Evolutionary conservation across 2,797 vertebrate species (phyloP).

Genomic region (Brachymystax lenok): DNA sequence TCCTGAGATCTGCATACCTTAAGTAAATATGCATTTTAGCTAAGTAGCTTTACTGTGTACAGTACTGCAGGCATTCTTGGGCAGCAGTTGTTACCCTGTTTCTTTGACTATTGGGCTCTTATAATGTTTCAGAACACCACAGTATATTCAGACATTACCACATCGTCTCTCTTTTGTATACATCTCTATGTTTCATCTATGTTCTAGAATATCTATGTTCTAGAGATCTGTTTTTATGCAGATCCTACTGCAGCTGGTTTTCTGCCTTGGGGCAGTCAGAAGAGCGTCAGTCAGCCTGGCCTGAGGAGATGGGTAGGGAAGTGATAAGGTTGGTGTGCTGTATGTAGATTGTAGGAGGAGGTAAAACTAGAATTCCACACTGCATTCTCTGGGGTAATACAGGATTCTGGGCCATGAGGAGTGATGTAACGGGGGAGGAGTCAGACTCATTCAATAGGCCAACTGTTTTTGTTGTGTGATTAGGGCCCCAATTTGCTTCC

Average conservation of each 20-base stretch:
- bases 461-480: conserved; percentile 74
- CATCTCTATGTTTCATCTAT: not conserved
- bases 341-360: conserved; percentile 14
- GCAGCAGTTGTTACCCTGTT: not conserved
- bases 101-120: not conserved
- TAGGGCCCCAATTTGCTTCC: conserved; percentile 68
- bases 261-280: not conserved
- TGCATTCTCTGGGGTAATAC: conserved; percentile 54
- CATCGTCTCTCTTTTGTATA: not conserved
- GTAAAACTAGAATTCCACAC: conserved; percentile 30
- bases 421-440: conserved; percentile 74
- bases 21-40: not conserved
- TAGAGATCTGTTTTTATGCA: conserved; percentile 16
- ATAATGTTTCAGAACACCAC: not conserved
- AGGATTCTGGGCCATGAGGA: conserved; percentile 66
- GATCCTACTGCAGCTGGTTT: conserved; percentile 19
- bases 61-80: not conserved
- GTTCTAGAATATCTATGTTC: not conserved
- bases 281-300: not conserved
- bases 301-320: conserved; percentile 30
- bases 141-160: not conserved
- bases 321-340: conserved; percentile 20
- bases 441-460: conserved; percentile 69
- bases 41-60: not conserved
- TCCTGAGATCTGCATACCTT: not conserved